These are phyloP conservation scores for Syngnathus rostellatus DNA, from an alignment of 2,797 vertebrate genomes.

Conservation along the genomic window DNA sequence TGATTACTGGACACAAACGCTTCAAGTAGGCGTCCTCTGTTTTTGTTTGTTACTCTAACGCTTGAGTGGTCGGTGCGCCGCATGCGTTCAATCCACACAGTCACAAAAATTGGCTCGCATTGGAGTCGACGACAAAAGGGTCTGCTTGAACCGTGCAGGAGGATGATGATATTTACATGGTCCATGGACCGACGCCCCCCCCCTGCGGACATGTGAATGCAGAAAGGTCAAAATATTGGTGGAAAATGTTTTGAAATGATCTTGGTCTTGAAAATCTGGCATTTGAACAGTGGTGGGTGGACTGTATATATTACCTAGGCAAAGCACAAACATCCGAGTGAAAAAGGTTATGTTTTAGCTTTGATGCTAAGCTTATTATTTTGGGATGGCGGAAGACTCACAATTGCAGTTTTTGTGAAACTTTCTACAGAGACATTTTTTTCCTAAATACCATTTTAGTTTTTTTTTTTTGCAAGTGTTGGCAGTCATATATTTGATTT, in stretches of 20 bases:
- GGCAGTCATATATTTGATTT: background rate
- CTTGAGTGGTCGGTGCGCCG: background rate
- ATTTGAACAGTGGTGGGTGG: background rate
- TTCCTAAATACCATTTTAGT: background rate
- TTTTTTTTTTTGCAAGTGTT: background rate
- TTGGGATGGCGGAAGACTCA: background rate
- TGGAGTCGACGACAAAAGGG: background rate
- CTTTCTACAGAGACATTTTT: background rate
- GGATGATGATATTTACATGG: background rate
- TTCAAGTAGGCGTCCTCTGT: background rate
- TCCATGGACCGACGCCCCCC: background rate
- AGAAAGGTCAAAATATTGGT: constrained; percentile 1
- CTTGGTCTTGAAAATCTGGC: background rate
- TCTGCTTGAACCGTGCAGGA: background rate
- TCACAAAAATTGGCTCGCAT: background rate
- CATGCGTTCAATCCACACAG: background rate
- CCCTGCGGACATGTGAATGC: background rate
- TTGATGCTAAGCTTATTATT: background rate
- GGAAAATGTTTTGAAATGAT: background rate
- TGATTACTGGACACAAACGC: background rate
- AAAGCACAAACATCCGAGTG: background rate
- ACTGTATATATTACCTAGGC: background rate
- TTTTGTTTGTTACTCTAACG: background rate
- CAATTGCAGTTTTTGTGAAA: background rate
- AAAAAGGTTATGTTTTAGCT: background rate